These are phyloP conservation scores for Fopius arisanus DNA, from an alignment of 1,140 invertebrate genomes.

Conservation along the genomic window DNA sequence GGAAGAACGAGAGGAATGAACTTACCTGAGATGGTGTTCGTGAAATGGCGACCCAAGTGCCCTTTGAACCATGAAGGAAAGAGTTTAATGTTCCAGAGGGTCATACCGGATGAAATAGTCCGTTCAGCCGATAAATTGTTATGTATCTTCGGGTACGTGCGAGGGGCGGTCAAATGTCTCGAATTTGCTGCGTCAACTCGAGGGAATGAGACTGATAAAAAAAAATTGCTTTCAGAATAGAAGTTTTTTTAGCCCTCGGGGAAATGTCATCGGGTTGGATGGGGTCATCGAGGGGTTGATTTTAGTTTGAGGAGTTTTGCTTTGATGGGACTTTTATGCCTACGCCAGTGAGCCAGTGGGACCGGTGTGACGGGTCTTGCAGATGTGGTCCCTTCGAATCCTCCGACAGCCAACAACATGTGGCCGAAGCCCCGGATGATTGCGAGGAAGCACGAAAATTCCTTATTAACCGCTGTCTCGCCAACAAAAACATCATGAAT, in stretches of 20 bases:
- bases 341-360: conserved; percentile 55
- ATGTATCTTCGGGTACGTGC: conserved; percentile 9
- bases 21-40: neutral
- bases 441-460: conserved; percentile 42
- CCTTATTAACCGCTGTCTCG: conserved; percentile 41
- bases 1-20: neutral
- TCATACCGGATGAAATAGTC: neutral
- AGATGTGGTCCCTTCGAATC: conserved; percentile 53
- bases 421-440: conserved; percentile 44
- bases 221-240: neutral
- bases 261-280: neutral
- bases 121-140: conserved; percentile 8
- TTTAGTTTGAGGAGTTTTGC: too few relatives aligned
- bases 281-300: neutral
- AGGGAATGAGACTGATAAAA: neutral
- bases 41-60: neutral
- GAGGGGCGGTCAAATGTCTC: neutral
- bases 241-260: neutral
- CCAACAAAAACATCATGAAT: conserved; percentile 29
- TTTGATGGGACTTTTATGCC: conserved; percentile 23
- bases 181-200: conserved; percentile 9
- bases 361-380: conserved; percentile 64
- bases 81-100: neutral
- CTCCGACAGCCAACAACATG: conserved; percentile 42
- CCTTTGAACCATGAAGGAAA: neutral